Evolutionary conservation across 2,797 vertebrate genomes (phyloP), one percentile per base, ranked within the genome.

Genomic region (Fratercula arctica): DNA sequence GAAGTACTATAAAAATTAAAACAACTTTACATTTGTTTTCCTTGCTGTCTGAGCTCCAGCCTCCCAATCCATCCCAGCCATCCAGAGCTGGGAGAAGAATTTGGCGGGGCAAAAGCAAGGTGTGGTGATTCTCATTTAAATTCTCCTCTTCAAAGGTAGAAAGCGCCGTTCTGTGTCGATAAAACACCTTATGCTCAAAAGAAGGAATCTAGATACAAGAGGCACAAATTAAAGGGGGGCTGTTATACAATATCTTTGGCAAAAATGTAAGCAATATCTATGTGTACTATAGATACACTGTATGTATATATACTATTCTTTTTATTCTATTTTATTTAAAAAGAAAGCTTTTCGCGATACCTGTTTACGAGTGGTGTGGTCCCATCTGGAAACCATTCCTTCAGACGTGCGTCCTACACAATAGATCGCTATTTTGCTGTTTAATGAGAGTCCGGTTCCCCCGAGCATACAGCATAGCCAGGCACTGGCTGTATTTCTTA

Each of bases 351-450:
- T 94, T 72, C 15, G 9, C 78, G 91, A 11, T 87, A 86, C 96
- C 70, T 95, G 19, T 94, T 89, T 88, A 74, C 16, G 35, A 85
- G 75, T 86, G 79, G 70, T 87, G 56, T 86, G 69, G 59, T 92
- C 89, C 67, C 97, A 96, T 98, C 97, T 98, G 98, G 98, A 98
- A 98, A 74, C 76, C 80, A 97, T 98, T 97, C 95, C 77, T 92
- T 77, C 80, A 93, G 91, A 66, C 14, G 10, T 76, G 60, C 83
- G 82, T 95, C 91, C 92, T 95, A 57, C 81, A 66, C 93, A 97
- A 97, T 85, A 97, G 95, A 97, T 98, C 83, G 56, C 95, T 90
- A 13, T 96, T 97, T 97, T 94, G 91, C 96, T 95, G 91, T 96
- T 96, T 92, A 95, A 94, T 96, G 93, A 79, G 68, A 91, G 86